phyloP scores from a whole-genome alignment of 2,888 invertebrate genomes.

The Pardosa pseudoannulata region DNA sequence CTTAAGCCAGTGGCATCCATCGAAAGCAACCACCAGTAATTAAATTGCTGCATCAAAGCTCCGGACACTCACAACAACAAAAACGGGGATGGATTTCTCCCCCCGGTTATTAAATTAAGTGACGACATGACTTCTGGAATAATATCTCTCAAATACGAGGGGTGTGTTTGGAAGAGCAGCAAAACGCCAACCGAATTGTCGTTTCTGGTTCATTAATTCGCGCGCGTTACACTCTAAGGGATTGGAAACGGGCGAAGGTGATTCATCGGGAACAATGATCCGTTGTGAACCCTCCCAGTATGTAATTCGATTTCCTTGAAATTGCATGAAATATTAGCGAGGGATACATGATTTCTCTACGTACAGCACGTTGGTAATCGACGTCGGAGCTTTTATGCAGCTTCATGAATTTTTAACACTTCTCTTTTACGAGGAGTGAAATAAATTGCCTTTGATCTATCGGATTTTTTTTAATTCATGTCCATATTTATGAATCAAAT shows the following conservation, averaged over 20 bases:
- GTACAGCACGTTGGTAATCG: background rate
- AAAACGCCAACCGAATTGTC: conserved; percentile 13
- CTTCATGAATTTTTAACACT: background rate
- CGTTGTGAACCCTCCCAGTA: conserved; percentile 25
- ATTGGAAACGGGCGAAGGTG: conserved; percentile 31
- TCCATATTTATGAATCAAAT: too few species aligned
- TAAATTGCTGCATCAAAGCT: conserved; percentile 44
- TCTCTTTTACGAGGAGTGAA: too few species aligned
- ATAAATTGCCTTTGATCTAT: background rate
- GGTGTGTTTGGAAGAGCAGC: conserved; percentile 45
- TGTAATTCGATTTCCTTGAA: conserved; percentile 45
- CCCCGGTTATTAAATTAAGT: conserved; percentile 56
- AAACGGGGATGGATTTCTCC: background rate
- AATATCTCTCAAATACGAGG: conserved; percentile 37
- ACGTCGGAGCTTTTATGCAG: background rate
- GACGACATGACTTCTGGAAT: conserved; percentile 16
- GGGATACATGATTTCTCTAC: background rate
- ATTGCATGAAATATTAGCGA: conserved; percentile 11
- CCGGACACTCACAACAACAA: conserved; percentile 32
- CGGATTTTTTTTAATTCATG: too few species aligned
- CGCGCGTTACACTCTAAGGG: conserved; percentile 40
- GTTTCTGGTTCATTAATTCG: conserved; percentile 67
- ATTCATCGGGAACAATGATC: conserved; percentile 45
- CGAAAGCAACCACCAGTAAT: conserved; percentile 41
- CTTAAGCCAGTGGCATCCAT: conserved; percentile 42